These are phyloP conservation scores for Sander vitreus DNA, from an alignment of 2,113 vertebrate genomes.

Conservation along the genomic window DNA sequence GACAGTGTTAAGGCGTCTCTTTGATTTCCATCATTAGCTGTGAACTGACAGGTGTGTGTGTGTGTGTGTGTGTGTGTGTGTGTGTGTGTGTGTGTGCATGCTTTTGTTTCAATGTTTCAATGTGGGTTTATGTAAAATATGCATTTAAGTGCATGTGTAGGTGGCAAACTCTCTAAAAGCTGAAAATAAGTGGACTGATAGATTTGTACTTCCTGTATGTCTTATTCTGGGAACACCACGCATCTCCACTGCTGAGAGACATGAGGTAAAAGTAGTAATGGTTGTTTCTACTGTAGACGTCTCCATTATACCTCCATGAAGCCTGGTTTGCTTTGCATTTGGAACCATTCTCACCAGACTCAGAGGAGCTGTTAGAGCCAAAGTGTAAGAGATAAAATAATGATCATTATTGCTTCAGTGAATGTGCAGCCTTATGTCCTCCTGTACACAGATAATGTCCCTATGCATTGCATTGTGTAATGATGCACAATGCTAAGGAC, in stretches of 20 bases:
- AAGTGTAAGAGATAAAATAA: conserved; percentile 43
- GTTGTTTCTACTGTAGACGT: not conserved
- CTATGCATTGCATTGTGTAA: conserved; percentile 13
- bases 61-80: conserved; percentile 20
- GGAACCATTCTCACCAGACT: conserved; percentile 13
- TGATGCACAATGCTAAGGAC: conserved; percentile 29
- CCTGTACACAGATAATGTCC: conserved; percentile 42
- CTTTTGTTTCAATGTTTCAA: conserved; percentile 33
- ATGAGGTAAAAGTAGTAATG: not conserved
- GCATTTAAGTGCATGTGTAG: conserved; percentile 51
- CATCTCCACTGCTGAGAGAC: conserved; percentile 17
- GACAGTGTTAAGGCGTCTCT: not conserved
- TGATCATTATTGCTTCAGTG: conserved; percentile 40
- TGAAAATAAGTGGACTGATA: conserved; percentile 51
- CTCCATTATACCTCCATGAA: not conserved
- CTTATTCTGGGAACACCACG: conserved; percentile 18
- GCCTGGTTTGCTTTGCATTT: conserved; percentile 25
- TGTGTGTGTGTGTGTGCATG: not conserved
- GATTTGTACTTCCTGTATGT: conserved; percentile 11
- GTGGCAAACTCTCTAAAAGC: conserved; percentile 49
- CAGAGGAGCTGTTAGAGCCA: conserved; percentile 44
- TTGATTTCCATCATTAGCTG: conserved; percentile 3
- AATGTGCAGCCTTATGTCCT: conserved; percentile 29
- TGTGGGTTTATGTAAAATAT: conserved; percentile 51
- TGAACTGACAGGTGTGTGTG: conserved; percentile 31